Evolutionary conservation across 2,888 invertebrate genomes (phyloP).

Genomic region (Zonitis immaculata): DNA sequence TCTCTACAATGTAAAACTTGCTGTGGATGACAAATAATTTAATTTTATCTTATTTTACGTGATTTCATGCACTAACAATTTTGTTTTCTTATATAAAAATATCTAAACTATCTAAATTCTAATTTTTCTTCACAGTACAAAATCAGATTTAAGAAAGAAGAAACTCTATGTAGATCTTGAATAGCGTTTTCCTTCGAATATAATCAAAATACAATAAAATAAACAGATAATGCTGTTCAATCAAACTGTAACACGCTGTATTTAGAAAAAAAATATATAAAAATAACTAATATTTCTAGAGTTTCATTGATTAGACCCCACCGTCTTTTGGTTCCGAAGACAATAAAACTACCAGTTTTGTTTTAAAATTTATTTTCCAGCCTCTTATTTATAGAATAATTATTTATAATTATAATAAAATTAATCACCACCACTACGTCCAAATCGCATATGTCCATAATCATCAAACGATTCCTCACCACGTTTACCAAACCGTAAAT

Average conservation of each 20-base stretch:
- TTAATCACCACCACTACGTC: conserved; percentile 51
- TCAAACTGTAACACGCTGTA: conserved; percentile 1
- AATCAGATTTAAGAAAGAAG: not conserved
- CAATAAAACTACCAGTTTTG: not conserved
- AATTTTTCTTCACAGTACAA: not conserved
- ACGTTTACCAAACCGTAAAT: conserved; percentile 59
- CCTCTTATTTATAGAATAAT: conserved; percentile 4
- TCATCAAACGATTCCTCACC: conserved; percentile 65
- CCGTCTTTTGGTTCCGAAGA: too few relatives aligned
- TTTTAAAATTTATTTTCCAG: conserved; percentile 16
- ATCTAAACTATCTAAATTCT: too few relatives aligned
- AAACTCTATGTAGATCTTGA: not conserved
- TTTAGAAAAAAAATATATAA: conserved; percentile 7
- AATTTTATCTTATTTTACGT: conserved; percentile 1
- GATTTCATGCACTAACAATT: not conserved
- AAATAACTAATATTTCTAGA: not conserved
- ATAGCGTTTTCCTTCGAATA: not conserved
- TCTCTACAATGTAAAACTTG: too few relatives aligned
- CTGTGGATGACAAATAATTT: conserved; percentile 22
- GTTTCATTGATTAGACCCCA: not conserved
- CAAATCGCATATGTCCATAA: conserved; percentile 71
- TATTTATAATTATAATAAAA: conserved; percentile 1
- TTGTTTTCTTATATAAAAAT: not conserved
- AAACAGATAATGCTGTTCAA: not conserved
- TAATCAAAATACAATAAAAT: not conserved